phyloP scores from a whole-genome alignment of 2,797 vertebrate genomes.

The Karalla daura region DNA sequence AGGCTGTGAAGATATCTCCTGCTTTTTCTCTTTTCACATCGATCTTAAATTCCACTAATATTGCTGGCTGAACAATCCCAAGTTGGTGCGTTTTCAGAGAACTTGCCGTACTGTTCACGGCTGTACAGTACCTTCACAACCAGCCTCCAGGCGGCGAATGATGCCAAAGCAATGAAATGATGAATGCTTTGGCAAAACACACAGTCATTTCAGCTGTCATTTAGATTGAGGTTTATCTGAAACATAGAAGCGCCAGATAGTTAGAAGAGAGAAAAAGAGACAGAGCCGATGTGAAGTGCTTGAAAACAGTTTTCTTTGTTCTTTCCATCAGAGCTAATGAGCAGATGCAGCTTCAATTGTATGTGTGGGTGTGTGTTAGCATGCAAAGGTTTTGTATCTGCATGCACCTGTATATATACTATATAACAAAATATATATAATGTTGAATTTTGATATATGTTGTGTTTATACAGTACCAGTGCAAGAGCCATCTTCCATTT shows the following conservation, averaged over 20 bases:
- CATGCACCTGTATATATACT: background rate
- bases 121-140: constrained; percentile 17
- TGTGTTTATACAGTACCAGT: constrained; percentile 19
- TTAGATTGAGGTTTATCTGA: constrained; percentile 52
- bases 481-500: constrained; percentile 9
- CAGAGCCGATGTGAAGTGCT: constrained; percentile 28
- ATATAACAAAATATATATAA: too few relatives aligned
- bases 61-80: constrained; percentile 22
- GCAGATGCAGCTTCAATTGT: constrained; percentile 51
- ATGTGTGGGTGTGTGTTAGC: background rate
- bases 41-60: constrained; percentile 37
- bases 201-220: constrained; percentile 54
- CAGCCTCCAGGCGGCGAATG: constrained; percentile 45
- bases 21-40: constrained; percentile 12
- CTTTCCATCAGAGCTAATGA: constrained; percentile 74
- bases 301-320: constrained; percentile 57
- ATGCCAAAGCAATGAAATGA: constrained; percentile 49
- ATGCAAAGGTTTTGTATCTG: background rate
- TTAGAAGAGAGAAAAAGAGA: constrained; percentile 32
- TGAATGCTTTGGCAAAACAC: constrained; percentile 56
- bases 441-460: constrained; percentile 41
- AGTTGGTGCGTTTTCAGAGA: constrained; percentile 18
- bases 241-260: constrained; percentile 21
- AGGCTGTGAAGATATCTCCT: constrained; percentile 25
- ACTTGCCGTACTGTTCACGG: constrained; percentile 18